Base-by-base conservation (phyloP, 2,113 vertebrate genomes). In the Tachuris rubrigastra region DNA sequence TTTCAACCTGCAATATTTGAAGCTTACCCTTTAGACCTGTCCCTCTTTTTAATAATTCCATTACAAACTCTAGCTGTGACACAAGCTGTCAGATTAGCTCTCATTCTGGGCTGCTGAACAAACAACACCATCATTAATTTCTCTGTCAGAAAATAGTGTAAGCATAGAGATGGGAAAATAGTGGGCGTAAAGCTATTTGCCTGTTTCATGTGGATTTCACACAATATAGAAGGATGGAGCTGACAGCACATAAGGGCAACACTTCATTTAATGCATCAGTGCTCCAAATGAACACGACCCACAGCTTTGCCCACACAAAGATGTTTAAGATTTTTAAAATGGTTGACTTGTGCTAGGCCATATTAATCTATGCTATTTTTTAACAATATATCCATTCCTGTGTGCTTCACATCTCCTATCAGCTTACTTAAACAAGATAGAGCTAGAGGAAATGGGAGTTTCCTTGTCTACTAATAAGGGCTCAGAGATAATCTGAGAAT, bases 91-190 rank as follows among this genome's bases (percentile, higher is more conserved):
- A 87, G 71, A 82, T 89, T 56, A 94, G 49, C 23, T 95, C 81
- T 91, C 80, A 85, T 96, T 94, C 94, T 89, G 69, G 74, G 69
- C 86, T 87, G 31, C 91, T 93, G 91, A 95, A 91, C 84, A 94
- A 94, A 89, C 89, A 92, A 14, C 55, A 85, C 56, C 55, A 39
- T 44, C 84, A 62, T 85, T 94, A 94, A 87, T 73, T 95, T 80
- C 60, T 91, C 53, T 20, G 53, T 85, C 66, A 91, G 89, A 85
- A 91, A 88, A 68, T 10, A 78, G 31, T 8, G 31, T 68, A 80
- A 92, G 44, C 49, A 56, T 15, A 72, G 89, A 74, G 66, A 82
- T 68, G 72, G 65, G 69, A 75, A 91, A 92, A 91, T 37, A 94
- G 62, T 46, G 49, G 73, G 35, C 84, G 82, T 25, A 59, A 90